Base-by-base conservation (phyloP, 2,888 invertebrate species). In the Arctia plantaginis region DNA sequence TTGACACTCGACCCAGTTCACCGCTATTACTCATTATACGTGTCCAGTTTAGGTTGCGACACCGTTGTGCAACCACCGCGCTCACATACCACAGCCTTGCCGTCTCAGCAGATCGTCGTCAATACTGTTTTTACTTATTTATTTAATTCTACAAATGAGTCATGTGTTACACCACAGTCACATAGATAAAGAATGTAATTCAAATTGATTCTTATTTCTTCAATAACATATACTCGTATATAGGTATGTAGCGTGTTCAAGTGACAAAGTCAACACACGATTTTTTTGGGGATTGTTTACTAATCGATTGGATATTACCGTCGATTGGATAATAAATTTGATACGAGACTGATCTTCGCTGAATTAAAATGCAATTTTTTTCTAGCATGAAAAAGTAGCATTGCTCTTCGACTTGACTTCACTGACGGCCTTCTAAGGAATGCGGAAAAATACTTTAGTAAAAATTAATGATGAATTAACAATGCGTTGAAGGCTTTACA, bases 1-100 rank as follows among this genome's bases (percentile, higher is more conserved):
- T 65, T 51, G 35, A 65, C 73, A 55, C 65, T 73, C 69, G 73
- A 69, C 69, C 69, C 59, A 72, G 66, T 66, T 72, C 66, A 47
- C 41, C 51, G 67, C 44, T 23, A 62, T 72, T 62, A 65, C 65
- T 71, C 65, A 65, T 2, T n/a, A 30, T 27, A 55, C 41, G 55
- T 55, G 39, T 41, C 3, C 66, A 41, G 39, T 51, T 47, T 20
- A 35, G 10, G 39, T 55, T 66, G 47, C 71, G 51, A 66, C 71
- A 66, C 23, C 12, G 65, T 30, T n/a, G 71, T n/a, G 64, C 64
- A 69, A 64, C 67, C 20, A 30, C 44, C 27, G 1, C 35, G 64
- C 64, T 20, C 27, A 23, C 18, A 30, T 47, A 6, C 47, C 67
- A 33, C 39, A 27, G 41, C 30, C 67, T 47, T 35, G 35, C 55